Evolutionary conservation across 2,797 vertebrate species (phyloP).

Genomic region (Stomatorhinus walkeri): DNA sequence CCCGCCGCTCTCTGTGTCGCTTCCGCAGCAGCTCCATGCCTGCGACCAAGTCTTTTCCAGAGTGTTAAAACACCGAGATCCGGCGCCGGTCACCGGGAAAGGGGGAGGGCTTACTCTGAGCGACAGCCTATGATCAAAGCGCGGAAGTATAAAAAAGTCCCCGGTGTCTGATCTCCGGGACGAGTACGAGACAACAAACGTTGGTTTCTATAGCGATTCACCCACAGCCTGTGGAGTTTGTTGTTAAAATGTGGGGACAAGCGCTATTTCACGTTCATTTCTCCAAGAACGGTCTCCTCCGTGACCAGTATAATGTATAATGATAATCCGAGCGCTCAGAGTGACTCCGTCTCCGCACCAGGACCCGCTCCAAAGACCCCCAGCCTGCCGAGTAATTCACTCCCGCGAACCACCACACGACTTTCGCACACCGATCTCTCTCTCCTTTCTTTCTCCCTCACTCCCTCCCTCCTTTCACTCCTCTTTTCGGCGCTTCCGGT

Average conservation of each 20-base stretch:
- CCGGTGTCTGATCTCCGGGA: not conserved
- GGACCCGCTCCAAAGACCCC: conserved; percentile 28
- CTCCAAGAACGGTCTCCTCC: not conserved
- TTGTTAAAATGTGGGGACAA: not conserved
- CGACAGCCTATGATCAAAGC: not conserved
- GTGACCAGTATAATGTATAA: not conserved
- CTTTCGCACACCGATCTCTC: conserved; percentile 34
- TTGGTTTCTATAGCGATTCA: conserved; percentile 12
- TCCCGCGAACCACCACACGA: conserved; percentile 30
- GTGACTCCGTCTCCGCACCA: not conserved
- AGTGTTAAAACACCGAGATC: not conserved
- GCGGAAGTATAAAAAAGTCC: not conserved
- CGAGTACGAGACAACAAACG: not conserved
- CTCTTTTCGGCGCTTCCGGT: conserved; percentile 20
- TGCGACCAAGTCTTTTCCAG: not conserved
- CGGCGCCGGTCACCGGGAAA: not conserved
- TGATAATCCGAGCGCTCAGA: not conserved
- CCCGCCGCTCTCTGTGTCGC: conserved; percentile 14
- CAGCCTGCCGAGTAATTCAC: conserved; percentile 32
- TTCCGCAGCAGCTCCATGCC: conserved; percentile 49
- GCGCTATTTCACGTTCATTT: not conserved
- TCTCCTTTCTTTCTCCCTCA: not conserved
- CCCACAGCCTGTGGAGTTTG: not conserved
- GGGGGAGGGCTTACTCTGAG: not conserved
- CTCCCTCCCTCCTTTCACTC: conserved; percentile 25